Conservation (phyloP, 2,888 invertebrate species). For the Leptinotarsa juncta region DNA sequence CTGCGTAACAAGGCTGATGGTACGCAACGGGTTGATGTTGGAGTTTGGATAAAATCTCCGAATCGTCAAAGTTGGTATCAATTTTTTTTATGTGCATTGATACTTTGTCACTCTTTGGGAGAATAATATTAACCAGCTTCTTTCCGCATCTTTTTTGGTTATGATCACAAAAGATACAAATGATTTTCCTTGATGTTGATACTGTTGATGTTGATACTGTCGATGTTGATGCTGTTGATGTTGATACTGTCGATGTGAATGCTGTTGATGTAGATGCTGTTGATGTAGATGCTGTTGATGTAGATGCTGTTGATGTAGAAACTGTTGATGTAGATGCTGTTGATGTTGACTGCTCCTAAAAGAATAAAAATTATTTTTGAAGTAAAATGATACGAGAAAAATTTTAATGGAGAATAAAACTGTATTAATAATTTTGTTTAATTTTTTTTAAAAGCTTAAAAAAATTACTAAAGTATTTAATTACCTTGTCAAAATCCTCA, state of each 20-base stretch:
- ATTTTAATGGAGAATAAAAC: slow-evolving; percentile 26
- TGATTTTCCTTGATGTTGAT: slow-evolving; percentile 29
- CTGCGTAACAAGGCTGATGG: slow-evolving; percentile 42
- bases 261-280: too few species aligned
- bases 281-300: too few species aligned
- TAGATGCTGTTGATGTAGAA: too few species aligned
- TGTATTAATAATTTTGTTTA: slow-evolving; percentile 17
- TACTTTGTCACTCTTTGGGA: slow-evolving; percentile 31
- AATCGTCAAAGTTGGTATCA: slow-evolving; percentile 30
- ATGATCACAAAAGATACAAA: slow-evolving; percentile 30
- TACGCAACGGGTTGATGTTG: slow-evolving; percentile 40
- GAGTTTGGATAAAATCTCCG: slow-evolving; percentile 40
- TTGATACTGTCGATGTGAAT: too few species aligned
- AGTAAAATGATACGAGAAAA: slow-evolving; percentile 24
- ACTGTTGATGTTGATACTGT: slow-evolving; percentile 27
- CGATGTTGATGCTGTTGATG: too few species aligned
- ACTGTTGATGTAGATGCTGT: not conserved
- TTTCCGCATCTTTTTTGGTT: slow-evolving; percentile 31
- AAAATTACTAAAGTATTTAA: slow-evolving; percentile 25
- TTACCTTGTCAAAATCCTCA: slow-evolving; percentile 34
- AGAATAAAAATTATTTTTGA: slow-evolving; percentile 29
- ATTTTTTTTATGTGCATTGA: slow-evolving; percentile 23
- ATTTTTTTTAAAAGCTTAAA: slow-evolving; percentile 20
- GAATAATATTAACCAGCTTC: slow-evolving; percentile 32
- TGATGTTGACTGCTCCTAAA: slow-evolving; percentile 31